Conservation (phyloP, 2,888 invertebrate genomes). For the Lasius platythorax region DNA sequence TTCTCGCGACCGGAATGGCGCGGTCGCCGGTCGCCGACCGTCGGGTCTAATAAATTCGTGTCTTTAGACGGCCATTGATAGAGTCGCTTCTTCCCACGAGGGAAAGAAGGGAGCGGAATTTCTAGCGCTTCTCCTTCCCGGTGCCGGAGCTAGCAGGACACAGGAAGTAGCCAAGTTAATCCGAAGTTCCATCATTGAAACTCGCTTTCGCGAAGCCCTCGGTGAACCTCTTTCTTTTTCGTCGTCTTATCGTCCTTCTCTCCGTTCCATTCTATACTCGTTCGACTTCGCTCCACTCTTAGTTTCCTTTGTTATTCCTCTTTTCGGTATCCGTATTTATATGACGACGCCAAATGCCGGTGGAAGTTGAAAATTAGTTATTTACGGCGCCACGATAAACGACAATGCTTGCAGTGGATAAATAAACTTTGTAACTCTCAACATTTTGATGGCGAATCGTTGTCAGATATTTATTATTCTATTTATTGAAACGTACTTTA, state of each 20-base stretch:
- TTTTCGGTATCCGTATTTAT: conserved; percentile 45
- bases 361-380: conserved; percentile 51
- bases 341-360: conserved; percentile 5
- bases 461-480: conserved; percentile 25
- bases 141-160: conserved; percentile 25
- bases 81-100: conserved; percentile 44
- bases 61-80: conserved; percentile 70
- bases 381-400: conserved; percentile 28
- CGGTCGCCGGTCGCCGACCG: conserved; percentile 44
- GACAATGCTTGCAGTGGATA: conserved; percentile 16
- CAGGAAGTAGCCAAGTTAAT: conserved; percentile 62
- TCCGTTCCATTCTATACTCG: conserved; percentile 21
- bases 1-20: conserved; percentile 35
- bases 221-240: conserved; percentile 10
- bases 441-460: conserved; percentile 10
- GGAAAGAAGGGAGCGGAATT: conserved; percentile 50
- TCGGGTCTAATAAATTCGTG: conserved; percentile 72
- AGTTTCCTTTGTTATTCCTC: conserved; percentile 29
- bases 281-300: conserved; percentile 32
- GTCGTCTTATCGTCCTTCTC: background rate
- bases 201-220: conserved; percentile 59
- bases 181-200: conserved; percentile 75
- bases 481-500: conserved; percentile 14
- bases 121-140: conserved; percentile 37
- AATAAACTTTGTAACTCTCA: conserved; percentile 31